These are phyloP conservation scores for Bombyx mandarina DNA, from an alignment of 1,140 invertebrate genomes.

Conservation along the genomic window DNA sequence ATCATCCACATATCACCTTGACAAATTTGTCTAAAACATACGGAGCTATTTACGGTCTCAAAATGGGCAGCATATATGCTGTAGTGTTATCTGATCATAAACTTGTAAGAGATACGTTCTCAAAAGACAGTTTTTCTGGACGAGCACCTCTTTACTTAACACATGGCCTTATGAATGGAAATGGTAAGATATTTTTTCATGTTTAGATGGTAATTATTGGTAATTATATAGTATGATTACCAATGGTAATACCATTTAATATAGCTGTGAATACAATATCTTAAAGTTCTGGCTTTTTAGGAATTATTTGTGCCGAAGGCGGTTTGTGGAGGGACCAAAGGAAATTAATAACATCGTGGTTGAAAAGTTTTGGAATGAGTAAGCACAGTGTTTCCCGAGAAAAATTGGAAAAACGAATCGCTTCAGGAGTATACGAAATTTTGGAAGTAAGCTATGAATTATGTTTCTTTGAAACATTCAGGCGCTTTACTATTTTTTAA, in stretches of 20 bases:
- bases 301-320: slow-evolving; percentile 86
- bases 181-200: slow-evolving; percentile 74
- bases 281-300: slow-evolving; percentile 62
- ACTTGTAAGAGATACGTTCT: slow-evolving; percentile 78
- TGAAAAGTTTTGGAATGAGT: slow-evolving; percentile 84
- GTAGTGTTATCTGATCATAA: slow-evolving; percentile 82
- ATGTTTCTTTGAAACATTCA: slow-evolving; percentile 6
- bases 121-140: slow-evolving; percentile 78
- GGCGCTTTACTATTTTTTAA: neutral
- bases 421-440: slow-evolving; percentile 73
- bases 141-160: slow-evolving; percentile 86
- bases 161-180: slow-evolving; percentile 88
- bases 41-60: slow-evolving; percentile 79
- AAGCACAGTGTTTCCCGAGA: slow-evolving; percentile 75
- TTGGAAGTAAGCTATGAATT: slow-evolving; percentile 67
- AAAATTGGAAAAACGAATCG: slow-evolving; percentile 78
- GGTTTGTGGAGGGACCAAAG: slow-evolving; percentile 87
- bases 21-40: slow-evolving; percentile 76
- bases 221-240: neutral
- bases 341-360: slow-evolving; percentile 78
- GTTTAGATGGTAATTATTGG: neutral
- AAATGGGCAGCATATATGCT: slow-evolving; percentile 80
- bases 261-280: neutral
- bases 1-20: slow-evolving; percentile 79
- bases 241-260: neutral